Evolutionary conservation across 1,140 invertebrate species (phyloP), one percentile per base, ranked within the genome.

Genomic region (Globodera rostochiensis): DNA sequence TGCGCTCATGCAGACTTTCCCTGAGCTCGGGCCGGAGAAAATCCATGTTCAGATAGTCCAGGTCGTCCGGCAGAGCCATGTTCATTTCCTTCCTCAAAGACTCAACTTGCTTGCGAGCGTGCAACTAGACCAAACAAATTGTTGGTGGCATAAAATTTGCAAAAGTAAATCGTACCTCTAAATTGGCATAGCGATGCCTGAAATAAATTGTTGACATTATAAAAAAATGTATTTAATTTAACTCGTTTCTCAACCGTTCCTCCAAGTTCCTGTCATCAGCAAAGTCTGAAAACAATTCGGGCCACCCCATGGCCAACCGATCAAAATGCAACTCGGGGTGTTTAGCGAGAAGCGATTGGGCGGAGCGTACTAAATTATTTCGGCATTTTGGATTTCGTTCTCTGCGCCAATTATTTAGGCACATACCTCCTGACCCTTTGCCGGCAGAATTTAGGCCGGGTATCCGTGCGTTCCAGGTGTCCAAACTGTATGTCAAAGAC

Each of bases 1-100:
- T 69, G 11, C 70, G 53, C 46, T 53, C 57, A 13, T 84, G 81
- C 69, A 87, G 67, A 25, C 85, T 87, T 73, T 87, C 86, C 3
- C 82, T 66, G 49, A 84, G 78, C 82, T 87, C 86, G 21, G 84
- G 49, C 6, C 79, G 83, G 36, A 87, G 60, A 25, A 77, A 84
- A 0, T 15, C 57, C 19, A 87, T 75, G 11, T 71, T 66, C n/a
- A 64, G 50, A 50, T 85, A 87, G 67, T 87, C 78, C 46, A 88
- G 74, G 60, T 85, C 50, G 25, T 83, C 78, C 7, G 86, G 84
- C 15, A 87, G 70, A 15, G 57, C n/a, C 4, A 79, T 80, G n/a
- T 64, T 25, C 15, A 87, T 66, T 69, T 87, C 87, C 15, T 81
- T 77, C 45, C 81, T 57, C n/a, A 87, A 82, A 79, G 82, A 80